phyloP scores from a whole-genome alignment of 2,888 invertebrate species.

The Opisthograptis luteolata region DNA sequence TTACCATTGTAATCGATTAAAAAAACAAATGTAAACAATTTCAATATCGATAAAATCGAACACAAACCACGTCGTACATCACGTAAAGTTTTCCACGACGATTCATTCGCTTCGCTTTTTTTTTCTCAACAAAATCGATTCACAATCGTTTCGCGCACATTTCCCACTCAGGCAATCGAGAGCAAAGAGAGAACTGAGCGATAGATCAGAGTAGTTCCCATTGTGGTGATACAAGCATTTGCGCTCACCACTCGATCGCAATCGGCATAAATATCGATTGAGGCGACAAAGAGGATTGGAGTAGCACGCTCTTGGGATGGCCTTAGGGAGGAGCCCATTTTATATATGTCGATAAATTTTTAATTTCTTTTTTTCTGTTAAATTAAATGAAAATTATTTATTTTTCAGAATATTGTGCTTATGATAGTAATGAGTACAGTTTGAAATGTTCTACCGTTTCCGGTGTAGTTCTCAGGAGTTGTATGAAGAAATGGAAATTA shows the following conservation, averaged over 20 bases:
- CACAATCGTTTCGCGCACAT: constrained; percentile 8
- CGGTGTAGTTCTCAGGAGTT: too few species aligned
- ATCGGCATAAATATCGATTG: constrained; percentile 71
- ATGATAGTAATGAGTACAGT: too few species aligned
- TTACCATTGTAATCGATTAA: too few species aligned
- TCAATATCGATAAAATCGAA: too few species aligned
- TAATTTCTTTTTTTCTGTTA: background rate
- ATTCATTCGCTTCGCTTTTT: too few species aligned
- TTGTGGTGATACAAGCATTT: constrained; percentile 47
- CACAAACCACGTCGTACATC: too few species aligned
- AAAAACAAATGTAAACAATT: too few species aligned
- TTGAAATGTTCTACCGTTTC: too few species aligned
- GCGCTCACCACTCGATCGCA: constrained; percentile 65
- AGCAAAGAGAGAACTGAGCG: constrained; percentile 12
- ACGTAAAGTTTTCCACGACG: too few species aligned
- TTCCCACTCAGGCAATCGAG: constrained; percentile 8
- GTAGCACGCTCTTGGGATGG: constrained; percentile 60
- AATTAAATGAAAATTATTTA: background rate
- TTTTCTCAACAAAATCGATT: background rate
- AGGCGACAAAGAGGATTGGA: constrained; percentile 65
- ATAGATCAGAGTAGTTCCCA: constrained; percentile 16
- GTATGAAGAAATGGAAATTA: too few species aligned
- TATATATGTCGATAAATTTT: constrained; percentile 25
- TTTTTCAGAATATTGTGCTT: too few species aligned
- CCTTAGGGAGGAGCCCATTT: constrained; percentile 46